These are phyloP conservation scores for Philaethria dido DNA, from an alignment of 2,888 invertebrate species.

Conservation along the genomic window DNA sequence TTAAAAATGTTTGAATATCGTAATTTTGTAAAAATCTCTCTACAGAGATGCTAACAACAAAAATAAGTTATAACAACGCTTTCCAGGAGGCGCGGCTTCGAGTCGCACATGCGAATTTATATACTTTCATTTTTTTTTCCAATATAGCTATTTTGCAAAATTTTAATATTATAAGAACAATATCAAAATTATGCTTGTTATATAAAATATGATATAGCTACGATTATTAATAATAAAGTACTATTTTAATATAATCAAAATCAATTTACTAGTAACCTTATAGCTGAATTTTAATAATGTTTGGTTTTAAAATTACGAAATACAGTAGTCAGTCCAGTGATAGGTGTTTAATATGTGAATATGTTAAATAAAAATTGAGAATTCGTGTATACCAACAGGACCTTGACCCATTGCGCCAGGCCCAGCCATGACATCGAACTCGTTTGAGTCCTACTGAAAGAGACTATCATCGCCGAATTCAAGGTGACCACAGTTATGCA, in stretches of 20 bases:
- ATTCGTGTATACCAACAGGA: constrained; percentile 45
- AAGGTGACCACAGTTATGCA: constrained; percentile 48
- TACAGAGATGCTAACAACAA: too few species aligned
- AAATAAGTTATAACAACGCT: too few species aligned
- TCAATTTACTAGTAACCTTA: constrained; percentile 22
- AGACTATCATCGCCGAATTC: constrained; percentile 49
- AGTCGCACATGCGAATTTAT: too few species aligned
- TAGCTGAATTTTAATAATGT: constrained; percentile 27
- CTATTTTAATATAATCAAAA: constrained; percentile 3
- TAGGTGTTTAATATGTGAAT: constrained; percentile 37
- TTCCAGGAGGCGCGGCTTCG: too few species aligned
- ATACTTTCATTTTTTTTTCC: too few species aligned
- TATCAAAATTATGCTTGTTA: not conserved
- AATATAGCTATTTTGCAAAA: not conserved
- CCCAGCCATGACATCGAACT: constrained; percentile 63
- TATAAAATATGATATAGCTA: not conserved
- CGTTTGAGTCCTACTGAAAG: constrained; percentile 56
- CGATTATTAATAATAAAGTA: not conserved
- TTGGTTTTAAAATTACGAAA: constrained; percentile 33
- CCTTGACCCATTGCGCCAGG: constrained; percentile 58
- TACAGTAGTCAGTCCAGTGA: constrained; percentile 29
- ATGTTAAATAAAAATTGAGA: constrained; percentile 38
- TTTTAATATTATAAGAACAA: not conserved
- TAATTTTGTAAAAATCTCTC: too few species aligned
- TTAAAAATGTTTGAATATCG: too few species aligned